A percentile compares a stretch with the other conserved stretches of the same genome.
Conservation (phyloP, 2,888 invertebrate species). For the Heliconius cydno region DNA sequence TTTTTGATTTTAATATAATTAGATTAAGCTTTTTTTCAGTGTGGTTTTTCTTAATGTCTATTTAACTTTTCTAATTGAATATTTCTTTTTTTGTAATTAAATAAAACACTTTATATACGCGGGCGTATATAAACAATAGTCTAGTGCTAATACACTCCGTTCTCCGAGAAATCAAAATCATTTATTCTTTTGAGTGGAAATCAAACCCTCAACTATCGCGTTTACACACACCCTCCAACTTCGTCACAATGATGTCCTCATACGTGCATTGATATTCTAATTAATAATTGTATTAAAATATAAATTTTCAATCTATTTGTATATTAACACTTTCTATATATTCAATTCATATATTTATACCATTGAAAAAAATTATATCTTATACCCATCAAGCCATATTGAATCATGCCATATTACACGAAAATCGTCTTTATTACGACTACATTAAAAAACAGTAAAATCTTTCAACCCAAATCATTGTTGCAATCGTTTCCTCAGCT, state of each 20-base stretch:
- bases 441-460: not conserved
- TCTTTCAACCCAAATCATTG: not conserved
- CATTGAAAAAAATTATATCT: not conserved
- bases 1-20: not conserved
- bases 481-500: not conserved
- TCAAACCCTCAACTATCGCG: not conserved
- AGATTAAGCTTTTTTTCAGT: not conserved
- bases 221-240: no score
- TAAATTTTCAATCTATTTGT: no score
- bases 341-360: not conserved
- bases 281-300: no score
- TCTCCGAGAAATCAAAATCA: not conserved
- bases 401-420: not conserved
- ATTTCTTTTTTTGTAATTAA: no score
- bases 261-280: no score
- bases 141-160: not conserved
- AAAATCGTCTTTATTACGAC: not conserved
- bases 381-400: not conserved
- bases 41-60: no score
- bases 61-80: no score
- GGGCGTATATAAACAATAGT: not conserved
- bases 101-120: no score
- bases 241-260: no score
- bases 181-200: not conserved
- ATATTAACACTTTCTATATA: not conserved